A percentile compares a stretch with the other conserved stretches of the same genome.
Evolutionary conservation across 2,888 invertebrate genomes (phyloP).

Genomic region (Calliopum simillimum): DNA sequence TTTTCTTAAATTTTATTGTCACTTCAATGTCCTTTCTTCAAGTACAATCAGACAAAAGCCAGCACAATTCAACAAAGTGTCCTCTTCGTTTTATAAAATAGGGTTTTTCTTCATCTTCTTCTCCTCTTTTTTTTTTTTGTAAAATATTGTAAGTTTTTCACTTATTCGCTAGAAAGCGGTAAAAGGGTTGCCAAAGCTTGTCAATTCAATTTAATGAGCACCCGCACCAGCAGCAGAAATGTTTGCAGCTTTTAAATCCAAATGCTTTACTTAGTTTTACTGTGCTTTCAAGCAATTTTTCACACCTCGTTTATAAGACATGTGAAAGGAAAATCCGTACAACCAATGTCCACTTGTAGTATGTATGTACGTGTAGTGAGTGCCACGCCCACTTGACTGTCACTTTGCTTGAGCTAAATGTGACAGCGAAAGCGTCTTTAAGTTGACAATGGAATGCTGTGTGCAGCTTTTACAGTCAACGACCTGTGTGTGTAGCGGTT

Average conservation of each 20-base stretch:
- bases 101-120: too few species aligned
- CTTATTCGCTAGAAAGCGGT: not conserved
- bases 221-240: not conserved
- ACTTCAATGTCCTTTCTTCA: too few species aligned
- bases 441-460: not conserved
- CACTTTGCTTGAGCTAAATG: not conserved
- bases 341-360: slow-evolving; percentile 4
- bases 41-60: too few species aligned
- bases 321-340: too few species aligned
- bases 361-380: too few species aligned
- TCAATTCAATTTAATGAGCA: slow-evolving; percentile 25
- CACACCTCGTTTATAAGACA: too few species aligned
- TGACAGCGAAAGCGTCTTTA: slow-evolving; percentile 7
- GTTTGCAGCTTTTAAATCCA: not conserved
- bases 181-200: slow-evolving; percentile 9
- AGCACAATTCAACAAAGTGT: too few species aligned
- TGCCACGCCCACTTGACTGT: not conserved
- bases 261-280: not conserved
- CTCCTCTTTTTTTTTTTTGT: too few species aligned
- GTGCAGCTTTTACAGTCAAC: slow-evolving; percentile 28
- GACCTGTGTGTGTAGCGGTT: slow-evolving; percentile 24
- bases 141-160: not conserved
- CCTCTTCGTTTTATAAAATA: too few species aligned
- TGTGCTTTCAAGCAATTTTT: too few species aligned
- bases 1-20: too few species aligned